These are phyloP conservation scores for Miniopterus natalensis DNA, from an alignment of 2,113 vertebrate species.

Conservation along the genomic window DNA sequence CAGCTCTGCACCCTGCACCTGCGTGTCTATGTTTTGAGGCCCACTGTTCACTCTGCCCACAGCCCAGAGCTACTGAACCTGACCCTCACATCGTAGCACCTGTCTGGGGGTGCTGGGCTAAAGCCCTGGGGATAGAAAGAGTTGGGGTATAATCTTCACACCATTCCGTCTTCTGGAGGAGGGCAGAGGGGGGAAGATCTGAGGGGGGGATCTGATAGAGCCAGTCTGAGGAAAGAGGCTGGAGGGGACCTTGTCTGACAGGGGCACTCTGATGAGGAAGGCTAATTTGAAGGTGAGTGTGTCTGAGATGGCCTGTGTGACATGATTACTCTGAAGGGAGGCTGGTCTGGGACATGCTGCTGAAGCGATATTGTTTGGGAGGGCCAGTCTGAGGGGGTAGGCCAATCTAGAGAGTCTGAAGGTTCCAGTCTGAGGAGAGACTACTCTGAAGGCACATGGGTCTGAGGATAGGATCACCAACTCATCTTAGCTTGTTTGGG, in stretches of 20 bases:
- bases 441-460: background rate
- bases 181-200: background rate
- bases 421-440: background rate
- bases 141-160: background rate
- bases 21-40: background rate
- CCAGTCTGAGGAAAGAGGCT: background rate
- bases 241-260: background rate
- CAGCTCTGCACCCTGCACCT: background rate
- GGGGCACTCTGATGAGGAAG: background rate
- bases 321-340: background rate
- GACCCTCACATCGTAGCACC: background rate
- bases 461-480: background rate
- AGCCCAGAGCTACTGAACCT: background rate
- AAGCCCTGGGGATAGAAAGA: background rate
- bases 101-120: background rate
- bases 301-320: background rate
- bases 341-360: background rate
- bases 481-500: background rate
- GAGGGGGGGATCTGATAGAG: background rate
- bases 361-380: background rate
- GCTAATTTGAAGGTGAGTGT: background rate
- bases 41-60: background rate
- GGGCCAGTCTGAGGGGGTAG: background rate
- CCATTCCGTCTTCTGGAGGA: background rate
- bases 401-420: background rate